These are phyloP conservation scores for Tenthredo amoena DNA, from an alignment of 2,888 invertebrate genomes.

Conservation along the genomic window DNA sequence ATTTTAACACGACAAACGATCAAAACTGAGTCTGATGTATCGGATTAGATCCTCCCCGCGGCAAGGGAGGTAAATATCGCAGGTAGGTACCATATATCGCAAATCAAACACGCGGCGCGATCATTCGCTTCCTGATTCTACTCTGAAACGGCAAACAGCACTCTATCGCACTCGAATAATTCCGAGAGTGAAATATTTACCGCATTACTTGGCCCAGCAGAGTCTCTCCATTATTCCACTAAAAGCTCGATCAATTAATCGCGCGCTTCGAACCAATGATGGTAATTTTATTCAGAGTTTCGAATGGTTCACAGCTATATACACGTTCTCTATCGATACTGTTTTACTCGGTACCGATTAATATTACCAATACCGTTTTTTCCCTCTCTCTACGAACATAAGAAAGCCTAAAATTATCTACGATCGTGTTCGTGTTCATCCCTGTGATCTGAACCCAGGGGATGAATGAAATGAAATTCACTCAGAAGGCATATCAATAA, in stretches of 20 bases:
- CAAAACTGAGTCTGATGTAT: neutral
- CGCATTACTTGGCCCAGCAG: neutral
- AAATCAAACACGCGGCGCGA: neutral
- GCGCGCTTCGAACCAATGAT: neutral
- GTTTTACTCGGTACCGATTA: neutral
- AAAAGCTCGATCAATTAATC: neutral
- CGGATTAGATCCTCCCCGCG: neutral
- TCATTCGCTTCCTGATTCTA: neutral
- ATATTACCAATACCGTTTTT: neutral
- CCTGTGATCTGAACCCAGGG: constrained; percentile 74
- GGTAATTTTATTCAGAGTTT: constrained; percentile 4
- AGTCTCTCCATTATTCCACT: neutral
- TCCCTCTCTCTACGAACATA: neutral
- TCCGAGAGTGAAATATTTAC: neutral
- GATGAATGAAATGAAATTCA: constrained; percentile 77
- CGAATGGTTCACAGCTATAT: neutral
- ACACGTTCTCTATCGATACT: neutral
- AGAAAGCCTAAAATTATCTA: neutral
- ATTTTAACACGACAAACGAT: constrained; percentile 18
- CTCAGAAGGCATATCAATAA: constrained; percentile 79
- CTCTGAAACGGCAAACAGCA: neutral
- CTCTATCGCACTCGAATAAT: neutral
- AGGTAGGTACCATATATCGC: neutral
- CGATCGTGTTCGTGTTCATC: neutral
- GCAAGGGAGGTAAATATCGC: neutral